Evolutionary conservation across 2,113 vertebrate genomes (phyloP).

Genomic region (Piprites chloris): DNA sequence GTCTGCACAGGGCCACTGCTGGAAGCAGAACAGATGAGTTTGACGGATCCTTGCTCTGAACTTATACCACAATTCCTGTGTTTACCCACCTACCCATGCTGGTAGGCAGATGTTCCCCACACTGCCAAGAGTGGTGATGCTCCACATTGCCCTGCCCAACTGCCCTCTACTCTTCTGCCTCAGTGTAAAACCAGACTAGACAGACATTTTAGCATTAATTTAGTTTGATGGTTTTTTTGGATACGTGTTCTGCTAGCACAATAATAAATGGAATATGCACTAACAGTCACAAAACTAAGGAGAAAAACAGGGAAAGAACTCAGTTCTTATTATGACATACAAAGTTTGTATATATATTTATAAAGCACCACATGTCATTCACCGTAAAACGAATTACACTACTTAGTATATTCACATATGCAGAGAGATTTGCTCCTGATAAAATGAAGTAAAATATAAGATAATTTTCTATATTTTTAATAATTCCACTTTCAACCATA

Average conservation of each 20-base stretch:
- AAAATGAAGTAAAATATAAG: neutral
- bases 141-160: fast-evolving
- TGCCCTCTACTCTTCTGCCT: neutral
- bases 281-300: neutral
- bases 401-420: neutral
- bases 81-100: neutral
- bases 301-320: neutral
- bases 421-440: neutral
- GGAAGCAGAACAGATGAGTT: neutral
- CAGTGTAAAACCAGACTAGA: neutral
- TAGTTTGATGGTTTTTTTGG: neutral
- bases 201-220: neutral
- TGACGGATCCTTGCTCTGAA: neutral
- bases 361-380: neutral
- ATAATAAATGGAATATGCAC: neutral
- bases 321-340: neutral
- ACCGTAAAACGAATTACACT: neutral
- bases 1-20: fast-evolving
- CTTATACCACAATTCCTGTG: fast-evolving
- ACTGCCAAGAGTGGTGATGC: neutral
- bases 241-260: neutral
- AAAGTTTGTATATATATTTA: neutral
- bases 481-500: neutral
- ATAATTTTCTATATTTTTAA: neutral
- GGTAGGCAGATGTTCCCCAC: neutral